Evolutionary conservation across 2,113 vertebrate species (phyloP), one percentile per base, ranked within the genome.

Genomic region (Gallinago media): DNA sequence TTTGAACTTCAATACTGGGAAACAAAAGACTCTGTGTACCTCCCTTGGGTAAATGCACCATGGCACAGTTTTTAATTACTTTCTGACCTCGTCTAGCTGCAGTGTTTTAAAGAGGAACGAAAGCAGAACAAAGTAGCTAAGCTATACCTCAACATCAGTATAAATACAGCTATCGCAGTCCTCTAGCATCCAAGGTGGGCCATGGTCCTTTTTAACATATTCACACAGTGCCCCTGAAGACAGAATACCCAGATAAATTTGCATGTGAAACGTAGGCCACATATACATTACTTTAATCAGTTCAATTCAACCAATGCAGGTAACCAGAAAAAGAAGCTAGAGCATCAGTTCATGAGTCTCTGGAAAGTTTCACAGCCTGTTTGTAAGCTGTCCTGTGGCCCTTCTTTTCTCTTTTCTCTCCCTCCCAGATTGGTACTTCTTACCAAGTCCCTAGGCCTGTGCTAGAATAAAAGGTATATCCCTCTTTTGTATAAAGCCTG

Each of bases 161-260:
- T 32, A 54, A 73, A 54, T 16, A 42, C 3, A 9, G 26, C 46
- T 79, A 11, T 26, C 62, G 34, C 42, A 56, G 62, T 25, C 17
- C 23, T 47, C 21, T 32, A 13, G 20, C 2, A 6, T 31, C 12
- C 23, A 79, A 18, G 6, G 9, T 11, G 12, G 16, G 19, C 17
- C 36, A 32, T 0, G 0, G 15, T 44, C 36, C 19, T n/a, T n/a
- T 15, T 4, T 44, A 36, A 47, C 0, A 1, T 27, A 21, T 31
- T 61, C 46, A 49, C 36, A 31, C 9, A n/a, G 27, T 31, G 27
- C 16, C 6, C 38, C 16, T 44, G 32, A 67, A 73, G 55, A 62
- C 27, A 36, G n/a, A 73, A 54, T 21, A 44, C 23, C 13, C 7
- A 26, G 17, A 70, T 18, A 85, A 80, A 85, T 17, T 80, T 49